Percentiles rank a stretch among this genome's conserved stretches.
These are phyloP conservation scores for Cisticola juncidis DNA, from an alignment of 2,113 vertebrate species.

Conservation along the genomic window DNA sequence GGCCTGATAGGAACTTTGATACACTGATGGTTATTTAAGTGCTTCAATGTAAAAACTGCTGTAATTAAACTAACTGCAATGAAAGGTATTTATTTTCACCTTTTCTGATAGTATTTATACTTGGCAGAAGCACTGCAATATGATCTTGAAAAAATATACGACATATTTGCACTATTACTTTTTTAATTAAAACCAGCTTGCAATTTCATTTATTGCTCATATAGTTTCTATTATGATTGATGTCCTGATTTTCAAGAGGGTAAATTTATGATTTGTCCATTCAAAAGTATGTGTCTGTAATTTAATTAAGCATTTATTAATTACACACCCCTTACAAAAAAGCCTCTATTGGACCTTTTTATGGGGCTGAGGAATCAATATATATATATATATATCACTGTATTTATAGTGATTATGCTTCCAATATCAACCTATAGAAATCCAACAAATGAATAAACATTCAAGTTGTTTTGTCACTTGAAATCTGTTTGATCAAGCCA, in stretches of 20 bases:
- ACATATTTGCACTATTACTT: background rate
- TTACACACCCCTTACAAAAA: background rate
- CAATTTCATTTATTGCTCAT: background rate
- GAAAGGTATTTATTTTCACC: background rate
- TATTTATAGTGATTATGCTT: background rate
- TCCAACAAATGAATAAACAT: background rate
- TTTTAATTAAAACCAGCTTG: constrained; percentile 30
- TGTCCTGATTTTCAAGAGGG: background rate
- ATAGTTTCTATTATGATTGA: background rate
- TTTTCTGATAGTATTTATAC: background rate
- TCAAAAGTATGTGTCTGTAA: background rate
- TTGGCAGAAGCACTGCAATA: background rate
- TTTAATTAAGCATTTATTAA: background rate
- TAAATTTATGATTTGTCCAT: background rate
- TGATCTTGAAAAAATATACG: background rate
- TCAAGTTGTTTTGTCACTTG: background rate
- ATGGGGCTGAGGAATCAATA: background rate
- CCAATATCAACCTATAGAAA: background rate
- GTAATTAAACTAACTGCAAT: background rate
- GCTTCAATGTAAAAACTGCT: background rate
- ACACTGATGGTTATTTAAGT: background rate
- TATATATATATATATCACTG: background rate
- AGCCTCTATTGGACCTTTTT: background rate
- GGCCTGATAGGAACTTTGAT: background rate
- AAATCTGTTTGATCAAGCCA: background rate